Conservation (phyloP, 2,888 invertebrate species). For the Cheilosia impressa region DNA sequence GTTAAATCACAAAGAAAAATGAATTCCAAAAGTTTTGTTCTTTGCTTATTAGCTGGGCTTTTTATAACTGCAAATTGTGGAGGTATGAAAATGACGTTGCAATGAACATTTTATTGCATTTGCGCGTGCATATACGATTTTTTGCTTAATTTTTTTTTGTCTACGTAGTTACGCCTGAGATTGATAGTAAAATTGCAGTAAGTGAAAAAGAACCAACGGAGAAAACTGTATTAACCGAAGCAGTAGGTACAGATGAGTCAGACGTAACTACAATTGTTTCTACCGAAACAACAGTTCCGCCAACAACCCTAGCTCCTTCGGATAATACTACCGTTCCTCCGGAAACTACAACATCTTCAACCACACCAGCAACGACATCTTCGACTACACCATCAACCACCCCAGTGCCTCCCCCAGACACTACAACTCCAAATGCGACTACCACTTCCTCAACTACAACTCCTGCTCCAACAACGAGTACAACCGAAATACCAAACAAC, state of each 20-base stretch:
- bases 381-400: slow-evolving; percentile 42
- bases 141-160: slow-evolving; percentile 3
- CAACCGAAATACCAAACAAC: slow-evolving; percentile 66
- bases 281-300: slow-evolving; percentile 10
- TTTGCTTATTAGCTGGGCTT: slow-evolving; percentile 79
- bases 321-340: slow-evolving; percentile 21
- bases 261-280: slow-evolving; percentile 38
- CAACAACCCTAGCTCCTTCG: slow-evolving; percentile 8
- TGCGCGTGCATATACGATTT: slow-evolving; percentile 46
- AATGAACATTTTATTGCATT: slow-evolving; percentile 53
- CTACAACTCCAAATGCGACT: slow-evolving; percentile 75
- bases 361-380: slow-evolving; percentile 74
- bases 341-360: slow-evolving; percentile 69
- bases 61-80: slow-evolving; percentile 78
- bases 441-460: slow-evolving; percentile 72
- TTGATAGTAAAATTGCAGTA: background rate
- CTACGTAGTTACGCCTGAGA: slow-evolving; percentile 23
- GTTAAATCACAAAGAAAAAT: slow-evolving; percentile 73
- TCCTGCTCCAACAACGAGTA: slow-evolving; percentile 73
- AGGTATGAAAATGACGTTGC: slow-evolving; percentile 71
- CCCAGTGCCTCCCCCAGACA: slow-evolving; percentile 4
- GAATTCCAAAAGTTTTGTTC: slow-evolving; percentile 79
- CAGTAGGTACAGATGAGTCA: background rate
- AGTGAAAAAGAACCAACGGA: background rate
- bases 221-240: background rate